Conservation (phyloP, 2,888 invertebrate species). For the Drosophila monieri region DNA sequence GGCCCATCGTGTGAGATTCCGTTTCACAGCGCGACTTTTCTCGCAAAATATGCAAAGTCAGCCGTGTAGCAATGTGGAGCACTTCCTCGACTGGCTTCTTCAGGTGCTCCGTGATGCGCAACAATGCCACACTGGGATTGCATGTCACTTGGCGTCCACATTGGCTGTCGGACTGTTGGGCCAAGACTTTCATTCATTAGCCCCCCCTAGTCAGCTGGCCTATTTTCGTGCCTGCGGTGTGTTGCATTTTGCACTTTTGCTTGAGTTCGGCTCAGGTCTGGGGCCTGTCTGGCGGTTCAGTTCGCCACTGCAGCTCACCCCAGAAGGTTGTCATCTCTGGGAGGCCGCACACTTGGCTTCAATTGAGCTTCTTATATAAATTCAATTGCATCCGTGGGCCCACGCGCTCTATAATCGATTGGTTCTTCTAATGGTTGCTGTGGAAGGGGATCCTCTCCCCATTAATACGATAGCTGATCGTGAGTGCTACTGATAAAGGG, state of each 20-base stretch:
- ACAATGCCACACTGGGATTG: slow-evolving; percentile 65
- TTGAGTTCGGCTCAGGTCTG: slow-evolving; percentile 13
- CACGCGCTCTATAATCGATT: slow-evolving; percentile 2
- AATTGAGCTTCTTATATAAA: slow-evolving; percentile 43
- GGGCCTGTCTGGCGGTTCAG: slow-evolving; percentile 30
- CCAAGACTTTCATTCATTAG: slow-evolving; percentile 59
- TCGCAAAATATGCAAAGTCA: slow-evolving; percentile 64
- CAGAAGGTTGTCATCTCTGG: slow-evolving; percentile 21
- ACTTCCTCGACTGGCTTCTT: slow-evolving; percentile 68
- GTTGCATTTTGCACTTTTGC: slow-evolving; percentile 18
- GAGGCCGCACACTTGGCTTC: background rate
- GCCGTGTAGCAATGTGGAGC: slow-evolving; percentile 59
- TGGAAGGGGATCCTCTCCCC: background rate
- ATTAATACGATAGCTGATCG: background rate
- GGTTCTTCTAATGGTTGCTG: background rate
- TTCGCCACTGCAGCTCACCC: slow-evolving; percentile 31
- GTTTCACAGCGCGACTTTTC: slow-evolving; percentile 55
- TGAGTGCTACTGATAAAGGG: slow-evolving; percentile 30
- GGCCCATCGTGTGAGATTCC: slow-evolving; percentile 67
- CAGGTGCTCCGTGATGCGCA: slow-evolving; percentile 61
- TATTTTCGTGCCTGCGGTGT: slow-evolving; percentile 33
- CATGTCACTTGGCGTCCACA: slow-evolving; percentile 72
- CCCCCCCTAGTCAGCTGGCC: slow-evolving; percentile 41
- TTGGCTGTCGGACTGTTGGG: slow-evolving; percentile 27
- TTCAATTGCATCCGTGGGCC: slow-evolving; percentile 8